Evolutionary conservation across 2,113 vertebrate species (phyloP), one percentile per base, ranked within the genome.

Genomic region (Alouatta palliata): DNA sequence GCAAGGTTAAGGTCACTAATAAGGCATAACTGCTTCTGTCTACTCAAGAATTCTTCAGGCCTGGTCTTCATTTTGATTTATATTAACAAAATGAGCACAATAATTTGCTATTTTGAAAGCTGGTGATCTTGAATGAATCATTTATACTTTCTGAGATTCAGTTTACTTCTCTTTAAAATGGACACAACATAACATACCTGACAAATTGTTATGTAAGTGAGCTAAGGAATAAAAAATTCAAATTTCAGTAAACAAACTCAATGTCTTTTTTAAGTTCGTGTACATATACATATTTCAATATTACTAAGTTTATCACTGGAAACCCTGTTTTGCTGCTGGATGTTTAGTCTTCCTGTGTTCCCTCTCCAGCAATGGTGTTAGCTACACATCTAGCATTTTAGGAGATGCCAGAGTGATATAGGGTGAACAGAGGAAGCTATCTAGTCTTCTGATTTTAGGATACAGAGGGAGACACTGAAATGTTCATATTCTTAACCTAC

Each of bases 91-190:
- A 20, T 64, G 8, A 47, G 47, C 16, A 21, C 2, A 54, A 49
- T 6, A 30, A 32, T 81, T 21, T 77, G 2, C 37, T 89, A 37
- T 90, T 58, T 93, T 30, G 5, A 86, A 77, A 77, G 19, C 25
- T 49, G n/a, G 4, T 85, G 45, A 61, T 19, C 23, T 75, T 68
- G 19, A 90, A 43, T 9, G 52, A 43, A 47, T 83, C 8, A 23
- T 25, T 90, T 70, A 61, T 61, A 70, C 16, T 47, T 68, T 3
- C 20, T 21, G 19, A 90, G 11, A 54, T 30, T 89, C 27, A 37
- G 27, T 61, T 35, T 75, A 16, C n/a, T 85, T 93, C 25, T 71
- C 19, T 91, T 93, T 85, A 89, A 89, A 89, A 88, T 47, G 66
- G 81, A 14, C 16, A 16, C 17, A 77, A 49, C 56, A 23, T 75